Evolutionary conservation across 2,797 vertebrate species (phyloP), one percentile per base, ranked within the genome.

Genomic region (Cyprinella venusta): DNA sequence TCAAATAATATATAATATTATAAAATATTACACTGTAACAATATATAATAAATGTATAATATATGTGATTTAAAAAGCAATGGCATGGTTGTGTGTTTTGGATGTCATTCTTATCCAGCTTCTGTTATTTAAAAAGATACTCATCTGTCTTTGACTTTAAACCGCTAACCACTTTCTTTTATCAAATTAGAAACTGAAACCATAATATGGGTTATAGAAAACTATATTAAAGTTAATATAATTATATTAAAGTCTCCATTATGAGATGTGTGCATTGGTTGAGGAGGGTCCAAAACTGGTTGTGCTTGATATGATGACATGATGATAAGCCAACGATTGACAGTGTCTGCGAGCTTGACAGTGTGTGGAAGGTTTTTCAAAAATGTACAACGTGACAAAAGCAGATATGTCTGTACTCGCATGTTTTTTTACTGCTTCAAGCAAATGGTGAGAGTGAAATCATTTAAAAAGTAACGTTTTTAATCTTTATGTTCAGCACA

Each of bases 141-240:
- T 69, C 13, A 54, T 40, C 15, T 30, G 26, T 33, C 70, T 50
- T 48, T 52, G 18, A 52, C 21, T 24, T 75, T 2, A 16, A 75
- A 75, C 13, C 0, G 2, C 74, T 42, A 59, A 76, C 36, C 36
- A 8, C 6, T 56, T 74, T 15, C 30, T 56, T n/a, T 74, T 9
- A 74, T 54, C 12, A 76, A 26, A 76, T 61, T 18, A 42, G 21
- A 76, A 76, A 24, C 33, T 59, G 74, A 76, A 76, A 24, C 74
- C 36, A 61, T 61, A 18, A 40, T 76, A 59, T 76, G n/a, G 15
- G 54, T 59, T 24, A 59, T n/a, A 5, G 13, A 61, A 42, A 61
- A 33, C 30, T 33, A 33, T 33, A 33, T 33, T 33, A 33, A 33
- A 33, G 30, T 33, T 33, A 33, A 33, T 33, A 33, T 33, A 33